A percentile compares a stretch with the other conserved stretches of the same genome.
Evolutionary conservation across 2,113 vertebrate species (phyloP).

Genomic region (Tylochromis polylepis): DNA sequence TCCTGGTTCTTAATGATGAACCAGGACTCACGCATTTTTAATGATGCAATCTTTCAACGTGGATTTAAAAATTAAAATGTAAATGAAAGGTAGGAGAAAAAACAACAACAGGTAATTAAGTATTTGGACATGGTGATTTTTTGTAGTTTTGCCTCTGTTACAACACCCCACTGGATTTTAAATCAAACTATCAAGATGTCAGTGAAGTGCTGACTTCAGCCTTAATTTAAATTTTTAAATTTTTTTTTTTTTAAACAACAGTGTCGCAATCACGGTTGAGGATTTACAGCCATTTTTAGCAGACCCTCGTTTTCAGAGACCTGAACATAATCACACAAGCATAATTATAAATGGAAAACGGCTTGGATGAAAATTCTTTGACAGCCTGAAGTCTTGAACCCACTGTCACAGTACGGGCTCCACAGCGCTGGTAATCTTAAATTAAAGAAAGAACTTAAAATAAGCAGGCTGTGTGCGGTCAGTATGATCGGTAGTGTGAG

Average conservation of each 20-base stretch:
- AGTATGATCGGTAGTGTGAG: neutral
- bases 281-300: neutral
- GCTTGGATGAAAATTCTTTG: rapidly evolving
- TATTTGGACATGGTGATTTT: neutral
- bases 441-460: neutral
- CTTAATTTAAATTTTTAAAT: no score
- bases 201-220: no score
- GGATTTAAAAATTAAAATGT: neutral
- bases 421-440: neutral
- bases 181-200: neutral
- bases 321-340: neutral
- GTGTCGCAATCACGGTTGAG: no score
- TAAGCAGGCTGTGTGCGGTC: neutral
- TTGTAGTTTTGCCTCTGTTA: neutral
- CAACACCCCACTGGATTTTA: neutral
- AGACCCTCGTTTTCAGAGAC: neutral
- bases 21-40: neutral
- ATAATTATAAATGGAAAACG: neutral
- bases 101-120: neutral
- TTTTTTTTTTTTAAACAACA: no score
- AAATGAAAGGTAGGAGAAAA: neutral
- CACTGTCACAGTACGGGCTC: neutral
- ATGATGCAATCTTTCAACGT: neutral
- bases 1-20: neutral
- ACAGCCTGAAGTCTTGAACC: neutral